Evolutionary conservation across 2,797 vertebrate species (phyloP).

Genomic region (Bradypodion pumilum): DNA sequence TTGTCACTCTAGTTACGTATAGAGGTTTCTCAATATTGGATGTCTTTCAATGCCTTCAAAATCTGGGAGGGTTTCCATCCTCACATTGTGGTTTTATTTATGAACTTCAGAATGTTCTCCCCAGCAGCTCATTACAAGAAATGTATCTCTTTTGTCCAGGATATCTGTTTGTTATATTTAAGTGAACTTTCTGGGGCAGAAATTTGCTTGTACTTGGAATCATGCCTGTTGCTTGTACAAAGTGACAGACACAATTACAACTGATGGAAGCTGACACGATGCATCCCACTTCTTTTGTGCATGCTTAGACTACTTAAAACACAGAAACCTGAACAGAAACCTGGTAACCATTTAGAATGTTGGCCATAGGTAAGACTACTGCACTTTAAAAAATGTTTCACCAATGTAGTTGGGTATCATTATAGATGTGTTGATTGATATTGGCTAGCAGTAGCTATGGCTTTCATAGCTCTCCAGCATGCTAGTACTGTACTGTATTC

Average conservation of each 20-base stretch:
- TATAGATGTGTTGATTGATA: not conserved
- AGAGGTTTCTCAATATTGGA: not conserved
- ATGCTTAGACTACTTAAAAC: not conserved
- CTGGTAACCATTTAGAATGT: not conserved
- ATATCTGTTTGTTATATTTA: not conserved
- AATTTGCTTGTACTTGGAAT: not conserved
- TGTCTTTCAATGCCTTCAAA: not conserved
- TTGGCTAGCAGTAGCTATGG: not conserved
- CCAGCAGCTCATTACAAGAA: not conserved
- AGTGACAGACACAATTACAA: not conserved
- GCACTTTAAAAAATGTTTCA: not conserved
- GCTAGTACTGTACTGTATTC: too few species aligned
- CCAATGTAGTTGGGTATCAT: not conserved
- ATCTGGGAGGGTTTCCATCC: not conserved
- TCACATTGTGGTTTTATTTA: not conserved
- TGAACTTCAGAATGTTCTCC: constrained; percentile 6
- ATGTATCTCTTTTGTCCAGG: not conserved
- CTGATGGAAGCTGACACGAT: not conserved
- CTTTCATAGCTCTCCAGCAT: not conserved
- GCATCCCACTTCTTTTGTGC: not conserved
- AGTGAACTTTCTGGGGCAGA: not conserved
- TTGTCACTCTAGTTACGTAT: too few species aligned
- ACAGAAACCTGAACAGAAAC: not conserved
- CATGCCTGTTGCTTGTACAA: not conserved
- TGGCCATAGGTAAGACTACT: not conserved